Evolutionary conservation across 2,888 invertebrate genomes (phyloP).

Genomic region (Agrenia bidenticulata): DNA sequence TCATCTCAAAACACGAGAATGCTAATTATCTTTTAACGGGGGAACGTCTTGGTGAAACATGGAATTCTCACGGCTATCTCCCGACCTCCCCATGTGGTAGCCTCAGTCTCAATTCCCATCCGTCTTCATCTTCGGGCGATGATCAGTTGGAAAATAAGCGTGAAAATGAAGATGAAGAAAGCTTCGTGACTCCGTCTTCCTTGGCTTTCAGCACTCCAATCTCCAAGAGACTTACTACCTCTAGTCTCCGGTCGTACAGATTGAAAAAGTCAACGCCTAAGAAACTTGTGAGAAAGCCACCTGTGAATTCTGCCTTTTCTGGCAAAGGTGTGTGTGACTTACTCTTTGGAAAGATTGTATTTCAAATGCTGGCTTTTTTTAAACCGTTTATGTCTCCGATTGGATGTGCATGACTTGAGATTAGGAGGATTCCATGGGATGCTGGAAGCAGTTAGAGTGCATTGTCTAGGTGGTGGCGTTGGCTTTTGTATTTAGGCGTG

Average conservation of each 20-base stretch:
- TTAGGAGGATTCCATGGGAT: too few relatives aligned
- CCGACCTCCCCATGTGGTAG: slow-evolving; percentile 37
- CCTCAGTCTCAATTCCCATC: not conserved
- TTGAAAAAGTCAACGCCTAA: slow-evolving; percentile 26
- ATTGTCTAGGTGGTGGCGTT: too few relatives aligned
- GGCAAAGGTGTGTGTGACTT: slow-evolving; percentile 41
- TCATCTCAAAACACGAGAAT: slow-evolving; percentile 17
- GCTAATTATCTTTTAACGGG: slow-evolving; percentile 17
- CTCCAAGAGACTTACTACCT: not conserved
- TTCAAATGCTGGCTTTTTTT: too few relatives aligned
- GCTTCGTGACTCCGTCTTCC: slow-evolving; percentile 25
- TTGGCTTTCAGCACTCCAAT: slow-evolving; percentile 39
- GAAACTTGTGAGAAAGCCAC: slow-evolving; percentile 44
- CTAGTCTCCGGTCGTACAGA: slow-evolving; percentile 8
- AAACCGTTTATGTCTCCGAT: not conserved
- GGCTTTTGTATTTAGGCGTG: too few relatives aligned
- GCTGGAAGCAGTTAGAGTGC: too few relatives aligned
- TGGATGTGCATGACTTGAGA: slow-evolving; percentile 4
- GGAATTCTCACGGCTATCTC: slow-evolving; percentile 48
- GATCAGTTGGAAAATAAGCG: slow-evolving; percentile 26
- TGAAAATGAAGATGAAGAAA: slow-evolving; percentile 31
- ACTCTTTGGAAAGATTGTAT: too few relatives aligned
- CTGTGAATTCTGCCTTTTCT: slow-evolving; percentile 46
- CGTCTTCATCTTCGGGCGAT: not conserved
- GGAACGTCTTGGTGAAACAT: slow-evolving; percentile 26